Evolutionary conservation across 2,113 vertebrate genomes (phyloP), one percentile per base, ranked within the genome.

Genomic region (Sinosuthora webbiana): DNA sequence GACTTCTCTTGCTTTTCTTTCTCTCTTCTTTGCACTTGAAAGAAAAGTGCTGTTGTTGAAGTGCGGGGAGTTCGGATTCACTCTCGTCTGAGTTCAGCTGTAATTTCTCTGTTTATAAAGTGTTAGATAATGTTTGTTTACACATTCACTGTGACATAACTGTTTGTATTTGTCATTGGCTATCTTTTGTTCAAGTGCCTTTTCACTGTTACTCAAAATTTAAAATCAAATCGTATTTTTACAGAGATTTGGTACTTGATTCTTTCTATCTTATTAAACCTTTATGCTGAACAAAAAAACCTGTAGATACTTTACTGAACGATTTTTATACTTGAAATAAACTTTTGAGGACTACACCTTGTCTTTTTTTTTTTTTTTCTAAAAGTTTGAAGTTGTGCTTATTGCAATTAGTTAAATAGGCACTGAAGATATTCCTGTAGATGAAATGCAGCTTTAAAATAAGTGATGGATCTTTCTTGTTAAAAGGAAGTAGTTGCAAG

Each of bases 241-340:
- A 73, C 88, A 81, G 94, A 92, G 56, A 79, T 83, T 77, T 94
- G 45, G 11, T 94, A 89, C 86, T 91, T 64, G 22, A 94, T 97
- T 97, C 85, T 94, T 97, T 86, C 71, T 97, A 91, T 93, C 89
- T 92, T 89, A 86, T 78, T 93, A 95, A 95, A 89, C 57, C 50
- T 92, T 95, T 89, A 44, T 93, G 91, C 77, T 89, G 49, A 94
- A 91, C 79, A 62, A 82, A 79, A 79, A 86, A 74, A 57, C 55
- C 15, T 97, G 93, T 96, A 90, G 84, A 93, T 93, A 94, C 90
- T 82, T 94, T 86, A 60, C 15, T 42, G 74, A 93, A 82, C 8
- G 0, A 7, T 83, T 98, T 98, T 98, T 96, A 67, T 98, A 98
- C 91, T 95, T 95, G 79, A 97, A 98, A 98, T 97, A 96, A 96